phyloP scores from a whole-genome alignment of 2,888 invertebrate genomes.

The Laothoe populi region DNA sequence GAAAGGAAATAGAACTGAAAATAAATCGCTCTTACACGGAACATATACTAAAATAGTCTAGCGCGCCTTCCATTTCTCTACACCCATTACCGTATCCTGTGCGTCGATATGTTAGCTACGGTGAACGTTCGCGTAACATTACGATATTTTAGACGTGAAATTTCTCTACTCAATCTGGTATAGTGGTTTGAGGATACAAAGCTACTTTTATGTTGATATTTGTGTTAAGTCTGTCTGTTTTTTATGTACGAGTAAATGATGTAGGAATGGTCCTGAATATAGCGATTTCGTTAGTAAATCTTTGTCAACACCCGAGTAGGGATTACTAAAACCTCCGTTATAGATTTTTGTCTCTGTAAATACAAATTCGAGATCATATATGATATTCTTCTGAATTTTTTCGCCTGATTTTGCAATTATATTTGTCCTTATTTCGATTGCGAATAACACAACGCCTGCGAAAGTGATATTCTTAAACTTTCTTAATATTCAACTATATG shows the following conservation, averaged over 20 bases:
- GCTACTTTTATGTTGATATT: not conserved
- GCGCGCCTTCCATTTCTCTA: conserved; percentile 74
- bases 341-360: no score
- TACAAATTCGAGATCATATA: no score
- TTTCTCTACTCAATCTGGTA: not conserved
- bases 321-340: no score
- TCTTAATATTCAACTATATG: not conserved
- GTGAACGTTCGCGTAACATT: conserved; percentile 48
- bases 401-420: no score
- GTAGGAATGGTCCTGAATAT: no score
- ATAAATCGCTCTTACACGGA: conserved; percentile 79
- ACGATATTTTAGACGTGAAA: conserved; percentile 12
- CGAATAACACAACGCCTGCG: not conserved
- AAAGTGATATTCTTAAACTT: not conserved
- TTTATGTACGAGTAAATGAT: no score
- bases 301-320: no score
- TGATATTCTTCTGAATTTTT: no score
- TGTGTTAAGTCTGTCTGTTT: no score
- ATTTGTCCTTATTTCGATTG: not conserved
- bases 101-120: conserved; percentile 60
- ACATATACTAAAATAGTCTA: conserved; percentile 79
- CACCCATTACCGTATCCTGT: conserved; percentile 82
- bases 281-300: no score
- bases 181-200: not conserved
- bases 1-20: conserved; percentile 79